These are phyloP conservation scores for Ceramica pisi DNA, from an alignment of 2,888 invertebrate species.

Conservation along the genomic window DNA sequence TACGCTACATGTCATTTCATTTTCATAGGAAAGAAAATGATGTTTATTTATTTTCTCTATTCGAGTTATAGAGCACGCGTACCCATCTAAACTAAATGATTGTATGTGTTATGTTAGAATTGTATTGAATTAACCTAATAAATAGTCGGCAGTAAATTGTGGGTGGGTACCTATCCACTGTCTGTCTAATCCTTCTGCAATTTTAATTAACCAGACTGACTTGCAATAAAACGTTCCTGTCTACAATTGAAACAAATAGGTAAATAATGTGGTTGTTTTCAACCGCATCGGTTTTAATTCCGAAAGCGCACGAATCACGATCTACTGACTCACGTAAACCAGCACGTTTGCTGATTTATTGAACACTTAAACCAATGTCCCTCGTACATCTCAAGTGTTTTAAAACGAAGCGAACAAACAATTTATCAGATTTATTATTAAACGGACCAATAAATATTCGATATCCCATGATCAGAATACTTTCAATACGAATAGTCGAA, in stretches of 20 bases:
- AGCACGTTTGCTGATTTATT: slow-evolving; percentile 78
- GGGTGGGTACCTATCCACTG: not conserved
- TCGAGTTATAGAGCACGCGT: slow-evolving; percentile 1
- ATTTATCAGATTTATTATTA: slow-evolving; percentile 68
- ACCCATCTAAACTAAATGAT: slow-evolving; percentile 8
- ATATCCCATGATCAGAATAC: slow-evolving; percentile 39
- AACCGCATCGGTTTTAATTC: slow-evolving; percentile 62
- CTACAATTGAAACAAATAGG: slow-evolving; percentile 40
- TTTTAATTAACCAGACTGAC: slow-evolving; percentile 33
- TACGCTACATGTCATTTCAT: slow-evolving; percentile 43
- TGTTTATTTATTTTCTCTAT: slow-evolving; percentile 24
- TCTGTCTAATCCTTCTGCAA: slow-evolving; percentile 5
- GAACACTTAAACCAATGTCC: slow-evolving; percentile 79
- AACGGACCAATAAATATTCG: slow-evolving; percentile 44
- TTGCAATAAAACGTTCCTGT: slow-evolving; percentile 15
- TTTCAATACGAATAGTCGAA: slow-evolving; percentile 21
- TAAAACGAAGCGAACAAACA: slow-evolving; percentile 73
- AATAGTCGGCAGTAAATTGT: slow-evolving; percentile 2
- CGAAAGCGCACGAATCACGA: slow-evolving; percentile 65
- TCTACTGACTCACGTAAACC: slow-evolving; percentile 68
- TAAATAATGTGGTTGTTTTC: slow-evolving; percentile 62
- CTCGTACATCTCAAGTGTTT: slow-evolving; percentile 75
- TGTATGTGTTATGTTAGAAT: slow-evolving; percentile 2
- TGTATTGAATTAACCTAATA: slow-evolving; percentile 1
- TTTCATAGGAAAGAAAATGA: slow-evolving; percentile 19